These are phyloP conservation scores for Coranthus polyacanthus DNA, from an alignment of 2,797 vertebrate genomes.

Conservation along the genomic window DNA sequence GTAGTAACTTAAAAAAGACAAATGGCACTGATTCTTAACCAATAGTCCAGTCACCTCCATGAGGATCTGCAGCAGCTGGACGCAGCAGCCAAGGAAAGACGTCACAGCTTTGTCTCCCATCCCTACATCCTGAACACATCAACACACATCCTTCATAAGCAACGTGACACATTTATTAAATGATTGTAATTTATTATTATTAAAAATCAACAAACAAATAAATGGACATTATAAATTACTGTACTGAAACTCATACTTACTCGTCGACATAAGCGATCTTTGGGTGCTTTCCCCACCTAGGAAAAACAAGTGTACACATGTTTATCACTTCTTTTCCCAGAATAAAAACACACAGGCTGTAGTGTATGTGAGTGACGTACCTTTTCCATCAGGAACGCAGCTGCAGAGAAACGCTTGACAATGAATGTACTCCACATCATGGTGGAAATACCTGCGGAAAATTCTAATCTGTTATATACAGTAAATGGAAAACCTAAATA, in stretches of 20 bases:
- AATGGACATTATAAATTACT: no score
- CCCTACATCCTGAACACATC: constrained; percentile 90
- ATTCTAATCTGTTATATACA: not conserved
- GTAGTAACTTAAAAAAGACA: constrained; percentile 71
- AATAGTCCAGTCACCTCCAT: constrained; percentile 90
- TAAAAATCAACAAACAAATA: not conserved
- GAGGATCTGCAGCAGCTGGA: constrained; percentile 93
- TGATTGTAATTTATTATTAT: no score
- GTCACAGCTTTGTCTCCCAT: constrained; percentile 94
- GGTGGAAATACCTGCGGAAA: constrained; percentile 87
- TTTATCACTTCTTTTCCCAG: not conserved
- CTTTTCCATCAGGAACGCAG: constrained; percentile 96
- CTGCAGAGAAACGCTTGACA: constrained; percentile 94
- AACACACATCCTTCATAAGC: constrained; percentile 3
- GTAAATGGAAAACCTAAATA: no score
- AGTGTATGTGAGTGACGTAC: constrained; percentile 66
- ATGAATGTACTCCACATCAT: constrained; percentile 99
- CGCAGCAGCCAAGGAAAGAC: constrained; percentile 92
- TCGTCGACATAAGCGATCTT: constrained; percentile 95
- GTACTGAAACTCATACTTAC: no score
- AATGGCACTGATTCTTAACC: constrained; percentile 72
- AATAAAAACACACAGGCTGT: not conserved
- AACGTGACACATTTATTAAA: no score
- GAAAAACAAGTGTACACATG: not conserved
- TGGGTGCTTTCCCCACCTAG: constrained; percentile 97